phyloP scores from a whole-genome alignment of 1,140 invertebrate genomes.

The Hycleus cichorii region DNA sequence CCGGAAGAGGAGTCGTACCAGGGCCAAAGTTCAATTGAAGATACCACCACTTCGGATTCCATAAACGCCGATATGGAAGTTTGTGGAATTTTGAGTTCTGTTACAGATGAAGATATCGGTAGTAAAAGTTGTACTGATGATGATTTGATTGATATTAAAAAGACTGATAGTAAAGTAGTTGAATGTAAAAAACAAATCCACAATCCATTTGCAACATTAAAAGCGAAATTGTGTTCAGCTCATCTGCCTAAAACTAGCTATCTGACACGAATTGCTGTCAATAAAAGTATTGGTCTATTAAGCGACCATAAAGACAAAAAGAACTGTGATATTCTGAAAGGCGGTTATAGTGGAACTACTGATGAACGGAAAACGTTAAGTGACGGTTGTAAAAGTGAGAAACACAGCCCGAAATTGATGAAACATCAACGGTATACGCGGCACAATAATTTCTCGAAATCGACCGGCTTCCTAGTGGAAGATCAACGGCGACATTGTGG shows the following conservation, averaged over 20 bases:
- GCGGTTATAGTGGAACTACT: background rate
- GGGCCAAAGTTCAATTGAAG: slow-evolving; percentile 42
- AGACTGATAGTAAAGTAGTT: slow-evolving; percentile 36
- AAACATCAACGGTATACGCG: slow-evolving; percentile 25
- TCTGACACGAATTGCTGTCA: slow-evolving; percentile 39
- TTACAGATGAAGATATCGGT: slow-evolving; percentile 33
- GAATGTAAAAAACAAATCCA: slow-evolving; percentile 35
- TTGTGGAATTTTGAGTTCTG: slow-evolving; percentile 40
- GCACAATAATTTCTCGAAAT: slow-evolving; percentile 33
- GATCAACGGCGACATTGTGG: slow-evolving; percentile 19
- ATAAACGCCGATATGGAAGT: slow-evolving; percentile 46
- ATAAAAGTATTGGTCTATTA: slow-evolving; percentile 38
- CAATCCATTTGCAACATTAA: slow-evolving; percentile 36
- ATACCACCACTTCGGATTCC: slow-evolving; percentile 44
- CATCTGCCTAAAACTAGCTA: slow-evolving; percentile 41
- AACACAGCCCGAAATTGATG: slow-evolving; percentile 32
- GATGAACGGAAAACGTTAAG: background rate
- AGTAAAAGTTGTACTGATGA: slow-evolving; percentile 23
- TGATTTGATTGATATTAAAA: slow-evolving; percentile 29
- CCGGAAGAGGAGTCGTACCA: slow-evolving; percentile 38
- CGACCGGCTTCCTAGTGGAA: slow-evolving; percentile 36
- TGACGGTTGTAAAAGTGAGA: slow-evolving; percentile 29
- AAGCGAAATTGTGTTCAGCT: slow-evolving; percentile 41
- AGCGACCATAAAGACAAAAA: slow-evolving; percentile 29
- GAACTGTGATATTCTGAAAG: slow-evolving; percentile 23